Conservation (phyloP, 2,888 invertebrate genomes). For the Gerris lacustris region DNA sequence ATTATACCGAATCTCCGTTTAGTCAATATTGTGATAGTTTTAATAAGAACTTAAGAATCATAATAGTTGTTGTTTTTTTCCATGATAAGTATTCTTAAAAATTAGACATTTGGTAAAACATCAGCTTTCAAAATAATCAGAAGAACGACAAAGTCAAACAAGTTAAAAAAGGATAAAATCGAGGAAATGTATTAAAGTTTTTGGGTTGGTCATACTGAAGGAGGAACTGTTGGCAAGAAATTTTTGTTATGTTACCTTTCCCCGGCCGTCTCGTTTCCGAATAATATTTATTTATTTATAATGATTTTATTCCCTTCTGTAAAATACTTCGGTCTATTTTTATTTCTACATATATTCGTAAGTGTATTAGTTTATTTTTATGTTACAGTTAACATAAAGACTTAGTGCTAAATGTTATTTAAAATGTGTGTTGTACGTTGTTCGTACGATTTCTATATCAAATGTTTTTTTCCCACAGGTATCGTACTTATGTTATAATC, state of each 20-base stretch:
- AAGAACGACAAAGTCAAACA: too few species aligned
- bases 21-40: too few species aligned
- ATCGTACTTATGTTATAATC: conserved; percentile 52
- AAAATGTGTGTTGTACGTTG: not conserved
- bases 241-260: conserved; percentile 6
- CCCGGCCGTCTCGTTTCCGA: not conserved
- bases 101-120: too few species aligned
- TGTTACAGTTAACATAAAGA: not conserved
- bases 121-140: too few species aligned
- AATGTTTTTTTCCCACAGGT: conserved; percentile 37
- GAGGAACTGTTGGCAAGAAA: not conserved
- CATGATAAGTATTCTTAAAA: too few species aligned
- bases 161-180: too few species aligned
- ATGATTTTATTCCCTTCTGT: conserved; percentile 19
- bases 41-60: too few species aligned
- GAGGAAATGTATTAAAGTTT: too few species aligned
- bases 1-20: too few species aligned
- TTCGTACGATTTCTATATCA: conserved; percentile 4
- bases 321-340: conserved; percentile 25
- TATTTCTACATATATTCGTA: conserved; percentile 29
- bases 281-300: conserved; percentile 8
- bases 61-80: too few species aligned
- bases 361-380: conserved; percentile 23
- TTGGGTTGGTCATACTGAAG: not conserved
- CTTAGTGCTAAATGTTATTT: not conserved